phyloP scores from a whole-genome alignment of 1,140 invertebrate species.

The Drosophila lacertosa region DNA sequence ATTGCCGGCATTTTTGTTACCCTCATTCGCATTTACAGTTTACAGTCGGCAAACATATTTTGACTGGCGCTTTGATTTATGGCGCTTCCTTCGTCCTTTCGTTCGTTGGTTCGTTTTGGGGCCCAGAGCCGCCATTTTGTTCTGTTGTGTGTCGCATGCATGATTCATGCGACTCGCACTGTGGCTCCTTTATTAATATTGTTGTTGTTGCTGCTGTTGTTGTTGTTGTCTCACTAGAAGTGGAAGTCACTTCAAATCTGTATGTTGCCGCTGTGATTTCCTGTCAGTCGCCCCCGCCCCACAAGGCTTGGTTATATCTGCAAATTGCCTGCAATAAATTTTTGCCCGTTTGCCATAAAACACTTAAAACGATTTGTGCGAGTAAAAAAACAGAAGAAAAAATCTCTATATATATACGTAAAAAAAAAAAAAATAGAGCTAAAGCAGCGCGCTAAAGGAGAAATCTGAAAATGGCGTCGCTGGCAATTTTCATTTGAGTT shows the following conservation, averaged over 20 bases:
- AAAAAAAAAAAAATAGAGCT: slow-evolving; percentile 2
- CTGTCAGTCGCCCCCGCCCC: not conserved
- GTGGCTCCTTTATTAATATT: slow-evolving; percentile 14
- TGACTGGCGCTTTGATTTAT: slow-evolving; percentile 78
- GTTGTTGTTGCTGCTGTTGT: slow-evolving; percentile 15
- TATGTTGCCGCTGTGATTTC: slow-evolving; percentile 67
- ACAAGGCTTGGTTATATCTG: slow-evolving; percentile 53
- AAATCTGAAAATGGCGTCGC: slow-evolving; percentile 30
- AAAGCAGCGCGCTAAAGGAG: slow-evolving; percentile 31
- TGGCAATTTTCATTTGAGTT: slow-evolving; percentile 57
- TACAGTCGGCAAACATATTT: slow-evolving; percentile 69
- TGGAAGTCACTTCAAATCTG: slow-evolving; percentile 74
- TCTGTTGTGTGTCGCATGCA: slow-evolving; percentile 71
- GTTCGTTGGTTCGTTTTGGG: slow-evolving; percentile 9
- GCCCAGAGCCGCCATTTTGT: slow-evolving; percentile 51
- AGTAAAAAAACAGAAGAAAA: slow-evolving; percentile 24
- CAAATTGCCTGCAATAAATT: slow-evolving; percentile 81
- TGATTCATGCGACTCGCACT: slow-evolving; percentile 65
- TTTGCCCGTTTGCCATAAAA: slow-evolving; percentile 75
- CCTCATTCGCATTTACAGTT: slow-evolving; percentile 17
- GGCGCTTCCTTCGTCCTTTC: slow-evolving; percentile 43
- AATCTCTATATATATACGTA: slow-evolving; percentile 1
- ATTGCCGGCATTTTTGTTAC: not conserved
- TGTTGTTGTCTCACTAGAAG: slow-evolving; percentile 12
- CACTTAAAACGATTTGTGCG: slow-evolving; percentile 77